phyloP scores from a whole-genome alignment of 1,140 invertebrate genomes.

The Aphis craccivora region DNA sequence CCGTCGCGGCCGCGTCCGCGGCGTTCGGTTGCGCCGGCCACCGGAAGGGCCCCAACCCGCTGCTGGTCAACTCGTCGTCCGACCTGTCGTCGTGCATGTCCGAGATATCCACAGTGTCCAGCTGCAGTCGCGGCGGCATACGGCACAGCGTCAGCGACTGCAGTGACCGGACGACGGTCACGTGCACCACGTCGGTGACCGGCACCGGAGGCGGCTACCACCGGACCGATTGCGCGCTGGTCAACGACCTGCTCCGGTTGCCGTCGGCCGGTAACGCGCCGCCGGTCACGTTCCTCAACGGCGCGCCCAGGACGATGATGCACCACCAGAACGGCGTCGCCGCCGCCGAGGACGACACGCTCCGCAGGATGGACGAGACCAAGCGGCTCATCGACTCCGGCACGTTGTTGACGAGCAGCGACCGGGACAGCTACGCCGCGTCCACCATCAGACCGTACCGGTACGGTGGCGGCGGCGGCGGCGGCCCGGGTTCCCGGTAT shows the following conservation, averaged over 20 bases:
- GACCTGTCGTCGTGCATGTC: conserved; percentile 61
- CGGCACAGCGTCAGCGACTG: conserved; percentile 60
- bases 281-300: conserved; percentile 59
- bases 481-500: not conserved
- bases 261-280: conserved; percentile 55
- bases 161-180: conserved; percentile 26
- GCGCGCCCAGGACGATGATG: conserved; percentile 28
- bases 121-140: conserved; percentile 54
- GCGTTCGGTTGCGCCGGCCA: conserved; percentile 57
- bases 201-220: not conserved
- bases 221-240: conserved; percentile 57
- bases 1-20: conserved; percentile 63
- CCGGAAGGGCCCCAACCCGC: conserved; percentile 39
- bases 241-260: conserved; percentile 60
- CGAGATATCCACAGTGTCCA: conserved; percentile 60
- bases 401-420: conserved; percentile 42
- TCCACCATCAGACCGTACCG: conserved; percentile 36
- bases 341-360: conserved; percentile 26
- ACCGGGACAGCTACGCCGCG: conserved; percentile 17
- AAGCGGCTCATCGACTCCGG: conserved; percentile 51
- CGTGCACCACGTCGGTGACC: not conserved
- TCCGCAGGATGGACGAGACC: conserved; percentile 49
- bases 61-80: conserved; percentile 60
- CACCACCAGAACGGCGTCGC: not conserved
- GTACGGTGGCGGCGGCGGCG: not conserved